These are phyloP conservation scores for Pardosa pseudoannulata DNA, from an alignment of 2,888 invertebrate species.

Conservation along the genomic window DNA sequence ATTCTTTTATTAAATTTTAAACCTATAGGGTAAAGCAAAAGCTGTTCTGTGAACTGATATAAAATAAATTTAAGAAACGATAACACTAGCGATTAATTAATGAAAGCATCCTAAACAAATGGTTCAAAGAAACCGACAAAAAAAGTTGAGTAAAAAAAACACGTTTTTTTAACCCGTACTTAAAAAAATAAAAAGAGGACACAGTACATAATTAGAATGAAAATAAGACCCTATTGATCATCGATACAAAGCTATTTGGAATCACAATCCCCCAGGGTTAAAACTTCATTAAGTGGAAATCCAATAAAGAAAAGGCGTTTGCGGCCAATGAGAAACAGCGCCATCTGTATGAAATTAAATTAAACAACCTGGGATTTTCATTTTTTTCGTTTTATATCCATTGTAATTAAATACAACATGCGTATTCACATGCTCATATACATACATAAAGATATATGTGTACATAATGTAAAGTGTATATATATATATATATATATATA, in stretches of 20 bases:
- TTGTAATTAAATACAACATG: no score
- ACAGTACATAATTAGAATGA: constrained; percentile 41
- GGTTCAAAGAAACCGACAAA: neutral
- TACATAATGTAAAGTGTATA: no score
- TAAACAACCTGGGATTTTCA: constrained; percentile 26
- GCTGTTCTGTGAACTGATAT: no score
- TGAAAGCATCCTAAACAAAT: neutral
- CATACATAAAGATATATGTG: no score
- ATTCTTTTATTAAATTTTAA: no score
- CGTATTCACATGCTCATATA: no score
- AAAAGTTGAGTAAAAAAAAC: neutral
- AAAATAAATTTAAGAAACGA: no score
- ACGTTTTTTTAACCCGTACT: neutral
- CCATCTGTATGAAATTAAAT: constrained; percentile 35
- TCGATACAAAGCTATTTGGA: constrained; percentile 48
- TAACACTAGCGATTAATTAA: neutral
- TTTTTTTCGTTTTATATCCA: constrained; percentile 35
- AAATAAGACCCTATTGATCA: constrained; percentile 53
- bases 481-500: no score
- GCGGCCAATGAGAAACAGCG: constrained; percentile 22
- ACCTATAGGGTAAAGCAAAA: no score
- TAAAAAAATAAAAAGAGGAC: constrained; percentile 2
- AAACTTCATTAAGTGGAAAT: constrained; percentile 62
- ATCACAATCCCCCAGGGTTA: constrained; percentile 46
- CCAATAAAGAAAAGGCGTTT: constrained; percentile 62